Percentiles rank a stretch among this genome's conserved stretches.
Conservation (phyloP, 1,140 invertebrate genomes). For the Drosophila insularis region DNA sequence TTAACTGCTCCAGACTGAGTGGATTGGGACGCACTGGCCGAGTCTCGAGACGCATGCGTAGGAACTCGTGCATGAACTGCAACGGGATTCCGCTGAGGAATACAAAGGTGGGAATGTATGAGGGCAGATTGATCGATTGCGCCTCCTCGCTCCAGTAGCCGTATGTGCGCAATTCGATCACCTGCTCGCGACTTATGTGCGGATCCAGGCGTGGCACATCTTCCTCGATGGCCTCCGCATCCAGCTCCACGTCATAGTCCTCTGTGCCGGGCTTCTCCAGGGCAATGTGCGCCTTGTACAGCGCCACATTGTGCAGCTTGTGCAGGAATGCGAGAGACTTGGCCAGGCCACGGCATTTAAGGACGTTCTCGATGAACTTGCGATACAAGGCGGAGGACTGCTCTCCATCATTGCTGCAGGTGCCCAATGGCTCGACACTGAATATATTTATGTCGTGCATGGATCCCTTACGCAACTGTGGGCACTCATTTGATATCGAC, state of each 20-base stretch:
- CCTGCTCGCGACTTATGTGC: constrained; percentile 73
- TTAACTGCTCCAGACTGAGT: constrained; percentile 92
- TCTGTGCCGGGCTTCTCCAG: constrained; percentile 84
- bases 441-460: constrained; percentile 81
- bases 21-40: constrained; percentile 92
- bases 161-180: constrained; percentile 83
- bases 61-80: constrained; percentile 94
- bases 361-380: constrained; percentile 92
- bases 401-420: constrained; percentile 63
- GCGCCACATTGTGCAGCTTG: constrained; percentile 86
- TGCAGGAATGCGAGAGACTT: constrained; percentile 90
- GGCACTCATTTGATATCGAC: constrained; percentile 65
- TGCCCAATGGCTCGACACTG: constrained; percentile 72
- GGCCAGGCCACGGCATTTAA: constrained; percentile 92
- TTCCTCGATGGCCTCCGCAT: constrained; percentile 76
- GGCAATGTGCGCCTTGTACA: constrained; percentile 88
- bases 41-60: constrained; percentile 91
- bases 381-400: constrained; percentile 81
- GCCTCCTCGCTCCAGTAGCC: constrained; percentile 92
- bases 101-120: constrained; percentile 91
- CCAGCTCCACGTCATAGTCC: constrained; percentile 66
- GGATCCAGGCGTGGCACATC: constrained; percentile 82
- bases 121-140: constrained; percentile 89
- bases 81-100: constrained; percentile 92
- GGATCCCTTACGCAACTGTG: constrained; percentile 62